Percentiles rank a stretch among this genome's conserved stretches.
Evolutionary conservation across 2,797 vertebrate genomes (phyloP).

Genomic region (Falco columbarius): DNA sequence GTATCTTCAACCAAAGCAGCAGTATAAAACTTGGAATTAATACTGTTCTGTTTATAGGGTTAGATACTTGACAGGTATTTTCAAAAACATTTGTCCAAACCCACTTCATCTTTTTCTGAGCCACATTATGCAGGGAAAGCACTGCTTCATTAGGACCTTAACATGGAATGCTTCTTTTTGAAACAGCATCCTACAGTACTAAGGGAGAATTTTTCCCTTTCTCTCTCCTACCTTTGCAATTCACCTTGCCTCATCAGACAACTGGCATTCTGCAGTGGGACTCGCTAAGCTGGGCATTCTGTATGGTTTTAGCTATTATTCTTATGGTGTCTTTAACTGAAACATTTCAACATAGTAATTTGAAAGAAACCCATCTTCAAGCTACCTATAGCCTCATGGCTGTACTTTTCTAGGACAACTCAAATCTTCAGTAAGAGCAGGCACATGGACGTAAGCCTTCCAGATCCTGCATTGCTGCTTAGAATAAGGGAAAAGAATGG

Average conservation of each 20-base stretch:
- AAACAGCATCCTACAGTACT: not conserved
- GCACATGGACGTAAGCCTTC: not conserved
- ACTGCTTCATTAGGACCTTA: not conserved
- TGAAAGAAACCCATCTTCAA: not conserved
- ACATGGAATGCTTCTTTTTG: not conserved
- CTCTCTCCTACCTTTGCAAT: not conserved
- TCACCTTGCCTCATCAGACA: not conserved
- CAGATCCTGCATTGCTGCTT: not conserved
- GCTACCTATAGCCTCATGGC: not conserved
- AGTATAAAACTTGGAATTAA: not conserved
- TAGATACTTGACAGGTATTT: not conserved
- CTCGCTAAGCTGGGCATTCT: not conserved
- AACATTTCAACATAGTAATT: not conserved
- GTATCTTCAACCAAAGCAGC: not conserved
- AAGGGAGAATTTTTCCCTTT: not conserved
- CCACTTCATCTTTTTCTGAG: not conserved
- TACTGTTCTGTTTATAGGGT: not conserved
- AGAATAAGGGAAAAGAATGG: not conserved
- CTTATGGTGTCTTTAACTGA: not conserved
- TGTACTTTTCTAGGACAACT: not conserved
- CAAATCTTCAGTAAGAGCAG: not conserved
- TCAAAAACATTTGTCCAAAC: not conserved
- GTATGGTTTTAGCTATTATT: not conserved
- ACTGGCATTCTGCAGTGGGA: not conserved
- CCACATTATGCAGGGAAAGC: not conserved